Conservation (phyloP, 2,113 vertebrate species). For the Alligator mississippiensis region DNA sequence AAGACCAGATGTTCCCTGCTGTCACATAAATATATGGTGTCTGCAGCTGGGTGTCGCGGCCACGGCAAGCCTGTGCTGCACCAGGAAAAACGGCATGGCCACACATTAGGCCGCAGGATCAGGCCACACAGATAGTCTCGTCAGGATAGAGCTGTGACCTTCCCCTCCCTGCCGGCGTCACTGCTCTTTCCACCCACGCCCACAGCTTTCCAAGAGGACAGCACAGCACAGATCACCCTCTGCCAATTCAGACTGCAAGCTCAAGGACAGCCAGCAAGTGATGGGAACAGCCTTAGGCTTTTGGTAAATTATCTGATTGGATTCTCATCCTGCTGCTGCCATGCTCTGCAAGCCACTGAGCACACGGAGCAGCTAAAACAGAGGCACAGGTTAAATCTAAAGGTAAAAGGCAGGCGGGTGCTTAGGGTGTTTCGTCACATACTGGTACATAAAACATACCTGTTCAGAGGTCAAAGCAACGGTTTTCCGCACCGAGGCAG, state of each 20-base stretch:
- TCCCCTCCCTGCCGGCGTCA: no score
- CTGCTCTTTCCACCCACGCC: neutral
- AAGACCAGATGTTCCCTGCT: neutral
- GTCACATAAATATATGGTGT: neutral
- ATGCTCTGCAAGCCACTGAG: neutral
- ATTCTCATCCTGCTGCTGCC: rapidly evolving
- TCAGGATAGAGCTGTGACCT: neutral
- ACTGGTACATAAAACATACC: neutral
- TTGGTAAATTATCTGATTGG: neutral
- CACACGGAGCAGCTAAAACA: rapidly evolving
- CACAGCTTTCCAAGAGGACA: neutral
- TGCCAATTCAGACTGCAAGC: neutral
- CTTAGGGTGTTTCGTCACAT: neutral
- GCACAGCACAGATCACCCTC: neutral
- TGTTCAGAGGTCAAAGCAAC: neutral
- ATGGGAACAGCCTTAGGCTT: neutral
- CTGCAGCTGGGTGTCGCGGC: no score
- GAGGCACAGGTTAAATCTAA: neutral
- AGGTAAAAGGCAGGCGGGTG: neutral
- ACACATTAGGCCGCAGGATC: neutral
- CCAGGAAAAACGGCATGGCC: neutral
- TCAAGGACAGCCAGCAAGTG: neutral
- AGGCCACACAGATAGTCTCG: neutral
- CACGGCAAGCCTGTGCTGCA: neutral
- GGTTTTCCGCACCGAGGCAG: neutral